Base-by-base conservation (phyloP, 2,113 vertebrate species). In the Tenrec ecaudatus region DNA sequence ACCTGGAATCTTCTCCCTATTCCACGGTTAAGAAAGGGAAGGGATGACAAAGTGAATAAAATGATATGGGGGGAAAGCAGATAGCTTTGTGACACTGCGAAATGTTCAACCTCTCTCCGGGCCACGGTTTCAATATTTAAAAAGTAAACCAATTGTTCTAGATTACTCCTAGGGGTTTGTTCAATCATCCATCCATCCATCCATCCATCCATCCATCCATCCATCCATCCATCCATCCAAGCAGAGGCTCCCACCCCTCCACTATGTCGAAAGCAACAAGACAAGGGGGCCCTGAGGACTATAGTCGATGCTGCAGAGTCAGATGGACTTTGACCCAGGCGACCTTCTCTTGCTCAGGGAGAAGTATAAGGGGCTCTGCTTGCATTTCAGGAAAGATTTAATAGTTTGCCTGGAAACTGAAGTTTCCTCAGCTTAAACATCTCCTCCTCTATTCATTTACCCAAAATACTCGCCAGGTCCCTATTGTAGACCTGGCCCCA, bases 81-180 rank as follows among this genome's bases (percentile, higher is more conserved):
- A 15, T 10, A 43, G 82, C 11, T 53, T 43, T 43, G 40, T 62
- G 23, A 60, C 40, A 79, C 4, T 78, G 80, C 75, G 57, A 23
- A 78, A 47, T 3, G 60, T 38, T 47, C 15, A 25, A 57, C 3
- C 25, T 2, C 23, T 71, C 68, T 80, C 58, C 27, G 4, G 53
- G 31, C 64, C 22, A 86, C 53, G 25, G 57, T 73, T 91, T 86
- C 81, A 78, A 77, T 80, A 79, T 79, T 76, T 94, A 77, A 88
- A 89, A 79, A 68, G 14, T 58, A 66, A 53, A 68, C 53, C 33
- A 53, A 6, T 16, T 86, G 25, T 47, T 20, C 47, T n/a, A 60
- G n/a, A 84, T 76, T 53, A 62, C 5, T 69, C 38, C 62, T 40
- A 76, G n/a, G 40, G 23, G 0, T 94, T 20, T 83, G 90, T 92